Evolutionary conservation across 2,797 vertebrate species (phyloP).

Genomic region (Nasua narica): DNA sequence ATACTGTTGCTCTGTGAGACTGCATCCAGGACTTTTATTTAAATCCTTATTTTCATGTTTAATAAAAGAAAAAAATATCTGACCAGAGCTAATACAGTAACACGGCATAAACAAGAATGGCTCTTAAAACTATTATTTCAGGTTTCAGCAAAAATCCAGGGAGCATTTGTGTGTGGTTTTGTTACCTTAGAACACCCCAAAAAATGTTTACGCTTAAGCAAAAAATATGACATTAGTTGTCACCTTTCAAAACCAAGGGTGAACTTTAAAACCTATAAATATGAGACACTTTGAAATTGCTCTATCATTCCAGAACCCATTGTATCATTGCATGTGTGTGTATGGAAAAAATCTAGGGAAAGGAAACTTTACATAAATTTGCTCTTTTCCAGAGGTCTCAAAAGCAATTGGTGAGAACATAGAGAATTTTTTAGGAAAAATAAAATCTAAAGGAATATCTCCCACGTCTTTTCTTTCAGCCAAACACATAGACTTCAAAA

Average conservation of each 20-base stretch:
- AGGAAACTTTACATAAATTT: background rate
- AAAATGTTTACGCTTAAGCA: conserved; percentile 1
- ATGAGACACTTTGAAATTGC: conserved; percentile 8
- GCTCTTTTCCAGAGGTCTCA: background rate
- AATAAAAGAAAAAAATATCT: conserved; percentile 10
- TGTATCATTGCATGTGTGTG: background rate
- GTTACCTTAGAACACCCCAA: background rate
- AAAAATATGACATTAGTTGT: background rate
- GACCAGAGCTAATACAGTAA: background rate
- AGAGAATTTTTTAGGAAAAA: background rate
- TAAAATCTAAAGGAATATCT: background rate
- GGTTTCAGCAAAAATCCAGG: background rate
- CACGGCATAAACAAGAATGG: background rate
- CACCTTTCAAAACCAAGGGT: background rate
- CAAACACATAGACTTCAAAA: background rate
- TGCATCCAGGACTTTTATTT: background rate
- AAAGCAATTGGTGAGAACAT: background rate
- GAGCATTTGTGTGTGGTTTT: background rate
- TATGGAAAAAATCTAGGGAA: background rate
- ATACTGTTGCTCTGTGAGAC: background rate
- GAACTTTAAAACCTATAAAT: conserved; percentile 31
- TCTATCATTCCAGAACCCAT: background rate
- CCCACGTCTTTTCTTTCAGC: background rate
- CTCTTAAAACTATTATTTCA: background rate
- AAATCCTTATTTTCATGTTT: background rate